Evolutionary conservation across 1,140 invertebrate genomes (phyloP).

Genomic region (Zaprionus gabonicus): DNA sequence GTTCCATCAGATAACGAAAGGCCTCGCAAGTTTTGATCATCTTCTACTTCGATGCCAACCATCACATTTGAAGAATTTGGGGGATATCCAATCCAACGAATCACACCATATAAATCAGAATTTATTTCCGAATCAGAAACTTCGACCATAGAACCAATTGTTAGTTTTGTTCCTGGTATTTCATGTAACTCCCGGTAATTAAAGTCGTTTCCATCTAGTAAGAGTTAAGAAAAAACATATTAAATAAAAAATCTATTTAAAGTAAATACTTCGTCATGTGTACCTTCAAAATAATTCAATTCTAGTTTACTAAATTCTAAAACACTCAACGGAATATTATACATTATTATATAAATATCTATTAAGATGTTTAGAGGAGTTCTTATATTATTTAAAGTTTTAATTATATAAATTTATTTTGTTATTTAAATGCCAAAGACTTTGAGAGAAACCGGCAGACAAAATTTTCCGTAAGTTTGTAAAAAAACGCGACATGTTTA

Average conservation of each 20-base stretch:
- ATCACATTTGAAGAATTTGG: slow-evolving; percentile 75
- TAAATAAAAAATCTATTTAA: background rate
- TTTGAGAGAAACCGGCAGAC: background rate
- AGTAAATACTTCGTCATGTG: background rate
- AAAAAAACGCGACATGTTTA: slow-evolving; percentile 20
- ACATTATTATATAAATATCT: slow-evolving; percentile 38
- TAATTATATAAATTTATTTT: background rate
- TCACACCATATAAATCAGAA: slow-evolving; percentile 90
- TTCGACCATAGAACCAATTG: slow-evolving; percentile 91
- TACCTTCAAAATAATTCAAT: slow-evolving; percentile 37
- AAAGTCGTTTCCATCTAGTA: slow-evolving; percentile 30
- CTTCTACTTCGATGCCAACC: slow-evolving; percentile 89
- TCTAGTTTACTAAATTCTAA: slow-evolving; percentile 67
- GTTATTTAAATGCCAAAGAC: slow-evolving; percentile 5
- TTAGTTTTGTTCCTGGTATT: slow-evolving; percentile 85
- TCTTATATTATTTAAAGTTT: slow-evolving; percentile 1
- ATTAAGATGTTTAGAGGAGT: background rate
- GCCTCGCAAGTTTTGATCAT: slow-evolving; percentile 88
- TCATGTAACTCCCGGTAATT: slow-evolving; percentile 60
- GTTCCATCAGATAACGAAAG: slow-evolving; percentile 90
- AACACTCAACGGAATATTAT: slow-evolving; percentile 78
- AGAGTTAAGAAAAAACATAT: slow-evolving; percentile 16
- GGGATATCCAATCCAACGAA: slow-evolving; percentile 92
- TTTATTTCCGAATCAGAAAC: slow-evolving; percentile 84
- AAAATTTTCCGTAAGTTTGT: slow-evolving; percentile 5